These are phyloP conservation scores for Apis florea DNA, from an alignment of 1,140 invertebrate genomes.

Conservation along the genomic window DNA sequence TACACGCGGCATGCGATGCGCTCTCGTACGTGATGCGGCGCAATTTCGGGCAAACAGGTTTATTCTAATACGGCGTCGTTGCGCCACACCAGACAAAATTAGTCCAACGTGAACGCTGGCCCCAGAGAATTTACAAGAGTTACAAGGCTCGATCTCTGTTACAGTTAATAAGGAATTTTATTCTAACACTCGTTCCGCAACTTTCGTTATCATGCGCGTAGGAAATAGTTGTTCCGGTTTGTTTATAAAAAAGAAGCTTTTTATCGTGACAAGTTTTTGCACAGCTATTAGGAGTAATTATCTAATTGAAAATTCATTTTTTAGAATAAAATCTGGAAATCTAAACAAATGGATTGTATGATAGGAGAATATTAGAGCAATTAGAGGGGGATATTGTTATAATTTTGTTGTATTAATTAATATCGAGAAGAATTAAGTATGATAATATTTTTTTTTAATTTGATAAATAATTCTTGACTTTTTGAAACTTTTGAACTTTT, in stretches of 20 bases:
- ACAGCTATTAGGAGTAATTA: too few species aligned
- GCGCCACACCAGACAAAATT: constrained; percentile 19
- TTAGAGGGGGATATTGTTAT: too few species aligned
- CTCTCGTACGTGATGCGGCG: constrained; percentile 48
- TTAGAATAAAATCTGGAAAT: too few species aligned
- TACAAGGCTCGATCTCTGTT: constrained; percentile 1
- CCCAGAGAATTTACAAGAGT: constrained; percentile 36
- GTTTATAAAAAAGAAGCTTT: too few species aligned
- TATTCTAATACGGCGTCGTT: constrained; percentile 41
- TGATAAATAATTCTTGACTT: too few species aligned
- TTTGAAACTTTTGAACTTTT: not conserved
- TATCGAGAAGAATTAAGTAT: too few species aligned
- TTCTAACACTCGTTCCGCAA: not conserved
- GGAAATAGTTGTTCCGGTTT: not conserved
- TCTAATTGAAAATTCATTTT: too few species aligned
- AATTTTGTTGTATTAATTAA: too few species aligned
- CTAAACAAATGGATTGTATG: too few species aligned
- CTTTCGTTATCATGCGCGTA: not conserved
- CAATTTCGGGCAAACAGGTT: constrained; percentile 59
- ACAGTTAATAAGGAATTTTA: constrained; percentile 39
- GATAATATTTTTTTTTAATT: too few species aligned
- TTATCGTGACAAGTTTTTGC: too few species aligned
- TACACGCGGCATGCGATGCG: constrained; percentile 31
- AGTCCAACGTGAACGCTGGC: constrained; percentile 25
- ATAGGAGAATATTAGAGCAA: too few species aligned